A percentile compares a stretch with the other conserved stretches of the same genome.
Evolutionary conservation across 2,113 vertebrate genomes (phyloP).

Genomic region (Rhynchomys soricoides): DNA sequence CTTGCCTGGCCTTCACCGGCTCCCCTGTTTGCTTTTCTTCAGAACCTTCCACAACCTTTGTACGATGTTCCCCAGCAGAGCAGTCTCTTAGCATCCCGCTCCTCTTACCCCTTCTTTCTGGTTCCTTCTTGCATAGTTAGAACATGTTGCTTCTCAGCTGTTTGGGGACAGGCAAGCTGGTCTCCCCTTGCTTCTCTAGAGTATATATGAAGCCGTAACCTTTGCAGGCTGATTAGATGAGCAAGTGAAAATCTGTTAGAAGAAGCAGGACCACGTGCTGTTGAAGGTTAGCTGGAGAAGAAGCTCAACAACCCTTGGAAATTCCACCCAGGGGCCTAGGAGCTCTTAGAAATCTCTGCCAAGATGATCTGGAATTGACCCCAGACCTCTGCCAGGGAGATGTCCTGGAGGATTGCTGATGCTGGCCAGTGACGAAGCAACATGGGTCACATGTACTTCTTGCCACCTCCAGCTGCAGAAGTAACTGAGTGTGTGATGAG

Average conservation of each 20-base stretch:
- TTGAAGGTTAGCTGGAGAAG: background rate
- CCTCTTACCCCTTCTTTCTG: background rate
- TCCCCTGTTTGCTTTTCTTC: background rate
- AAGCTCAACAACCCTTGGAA: background rate
- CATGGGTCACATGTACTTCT: background rate
- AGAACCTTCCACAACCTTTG: background rate
- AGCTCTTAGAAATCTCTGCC: background rate
- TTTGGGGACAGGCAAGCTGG: background rate
- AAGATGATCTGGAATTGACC: background rate
- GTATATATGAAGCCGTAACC: background rate
- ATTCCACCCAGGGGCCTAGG: background rate
- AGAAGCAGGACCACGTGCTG: background rate
- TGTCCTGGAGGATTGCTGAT: background rate
- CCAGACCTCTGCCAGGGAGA: background rate
- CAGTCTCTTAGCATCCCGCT: no score
- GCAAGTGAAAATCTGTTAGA: background rate
- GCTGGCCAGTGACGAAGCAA: rapidly evolving
- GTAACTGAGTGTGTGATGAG: background rate
- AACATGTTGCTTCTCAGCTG: background rate
- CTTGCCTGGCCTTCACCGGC: background rate
- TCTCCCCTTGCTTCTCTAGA: background rate
- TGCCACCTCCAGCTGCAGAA: background rate
- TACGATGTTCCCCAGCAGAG: background rate
- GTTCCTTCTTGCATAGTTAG: background rate
- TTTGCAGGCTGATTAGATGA: background rate